Base-by-base conservation (phyloP, 2,113 vertebrate genomes). In the Gobio gobio region DNA sequence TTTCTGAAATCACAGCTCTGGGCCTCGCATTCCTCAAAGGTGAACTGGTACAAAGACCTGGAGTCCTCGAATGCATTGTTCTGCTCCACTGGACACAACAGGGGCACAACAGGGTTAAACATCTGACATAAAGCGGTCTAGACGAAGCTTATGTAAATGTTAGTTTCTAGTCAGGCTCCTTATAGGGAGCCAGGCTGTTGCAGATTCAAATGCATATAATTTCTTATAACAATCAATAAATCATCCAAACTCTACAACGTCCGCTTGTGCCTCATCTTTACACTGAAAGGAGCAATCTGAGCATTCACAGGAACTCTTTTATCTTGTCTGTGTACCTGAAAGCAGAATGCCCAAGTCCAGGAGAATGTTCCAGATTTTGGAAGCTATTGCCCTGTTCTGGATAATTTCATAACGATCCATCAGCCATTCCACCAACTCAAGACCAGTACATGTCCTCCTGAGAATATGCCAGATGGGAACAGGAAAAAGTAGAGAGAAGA, bases 401-500 rank as follows among this genome's bases (percentile, higher is more conserved):
- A 97, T 92, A 73, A 96, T 95, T 49, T 92, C 93, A 24, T 95
- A 96, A 86, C 94, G 93, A 85, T 95, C 94, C 64, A 95, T 89
- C 79, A 97, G 94, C 96, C 96, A 97, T 89, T 97, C 95, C 0
- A 97, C 96, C 1, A 97, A 91, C 70, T 97, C 96, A 0, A 95
- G 94, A 12, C 96, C 96, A 80, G 95, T 91, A 70, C 94, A 96
- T 86, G 96, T 95, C 87, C 90, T 95, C 92, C 96, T 97, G 87
- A 43, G 10, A 24, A 84, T 22, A 77, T 40, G 33, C 20, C 20
- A 72, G 26, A 83, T 13, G 29, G 72, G 12, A 54, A 72, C 47
- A 73, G 29, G 29, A 18, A 58, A 33, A 33, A 22, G 40, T 6
- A 40, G 40, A 36, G 36, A 40, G n/a, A n/a, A 3, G 18, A 22